A percentile compares a stretch with the other conserved stretches of the same genome.
These are phyloP conservation scores for Acanthisitta chloris DNA, from an alignment of 2,113 vertebrate species.

Conservation along the genomic window DNA sequence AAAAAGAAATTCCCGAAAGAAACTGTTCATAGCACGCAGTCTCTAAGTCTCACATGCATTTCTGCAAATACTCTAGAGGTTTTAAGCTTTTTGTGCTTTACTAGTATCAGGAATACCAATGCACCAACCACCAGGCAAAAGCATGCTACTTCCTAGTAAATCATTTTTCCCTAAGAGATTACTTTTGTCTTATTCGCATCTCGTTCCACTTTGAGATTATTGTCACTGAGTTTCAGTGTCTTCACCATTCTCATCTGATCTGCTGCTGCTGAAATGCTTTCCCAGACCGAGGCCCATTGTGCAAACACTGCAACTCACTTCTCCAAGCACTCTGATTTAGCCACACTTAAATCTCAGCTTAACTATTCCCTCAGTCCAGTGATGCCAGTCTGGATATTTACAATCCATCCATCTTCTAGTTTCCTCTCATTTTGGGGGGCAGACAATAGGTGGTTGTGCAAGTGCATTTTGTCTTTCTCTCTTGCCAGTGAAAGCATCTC, in stretches of 20 bases:
- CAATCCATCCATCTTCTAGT: not conserved
- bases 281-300: not conserved
- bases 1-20: slow-evolving; percentile 18
- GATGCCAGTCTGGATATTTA: not conserved
- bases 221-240: not conserved
- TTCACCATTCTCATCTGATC: not conserved
- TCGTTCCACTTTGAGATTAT: not conserved
- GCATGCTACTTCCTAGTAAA: not conserved
- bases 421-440: not conserved
- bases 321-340: not conserved
- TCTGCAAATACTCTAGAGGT: not conserved
- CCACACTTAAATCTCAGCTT: not conserved
- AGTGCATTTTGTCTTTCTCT: not conserved
- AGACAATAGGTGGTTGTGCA: not conserved
- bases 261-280: not conserved
- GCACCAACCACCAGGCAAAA: not conserved
- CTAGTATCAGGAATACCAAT: not conserved
- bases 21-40: not conserved
- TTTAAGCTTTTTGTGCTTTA: not conserved
- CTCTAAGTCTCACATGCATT: not conserved
- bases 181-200: not conserved
- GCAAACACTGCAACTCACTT: not conserved
- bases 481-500: not conserved
- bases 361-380: not conserved
- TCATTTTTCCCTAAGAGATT: not conserved